Evolutionary conservation across 2,797 vertebrate species (phyloP).

Genomic region (Hafferia zeledoni): DNA sequence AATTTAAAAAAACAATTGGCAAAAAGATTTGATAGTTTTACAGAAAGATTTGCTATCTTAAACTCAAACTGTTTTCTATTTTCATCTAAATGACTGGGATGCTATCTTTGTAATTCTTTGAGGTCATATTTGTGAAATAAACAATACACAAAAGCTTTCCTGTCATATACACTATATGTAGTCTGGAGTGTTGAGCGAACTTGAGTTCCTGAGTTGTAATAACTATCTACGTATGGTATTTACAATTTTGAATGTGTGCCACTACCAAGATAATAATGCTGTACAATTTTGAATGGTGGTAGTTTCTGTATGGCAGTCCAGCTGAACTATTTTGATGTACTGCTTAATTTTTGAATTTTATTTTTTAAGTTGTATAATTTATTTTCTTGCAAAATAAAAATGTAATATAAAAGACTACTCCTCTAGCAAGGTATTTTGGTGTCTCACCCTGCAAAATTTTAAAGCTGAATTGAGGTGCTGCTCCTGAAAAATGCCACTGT

Average conservation of each 20-base stretch:
- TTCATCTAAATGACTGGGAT: constrained; percentile 76
- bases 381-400: constrained; percentile 94
- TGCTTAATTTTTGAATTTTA: constrained; percentile 85
- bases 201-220: constrained; percentile 81
- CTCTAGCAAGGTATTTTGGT: constrained; percentile 60
- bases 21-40: constrained; percentile 79
- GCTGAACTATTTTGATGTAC: constrained; percentile 84
- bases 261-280: constrained; percentile 77
- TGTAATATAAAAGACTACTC: constrained; percentile 80
- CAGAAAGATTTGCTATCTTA: constrained; percentile 77
- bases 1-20: constrained; percentile 68
- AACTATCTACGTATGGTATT: constrained; percentile 75
- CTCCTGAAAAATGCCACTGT: background rate
- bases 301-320: constrained; percentile 83
- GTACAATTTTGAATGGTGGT: constrained; percentile 80
- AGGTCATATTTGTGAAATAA: constrained; percentile 76
- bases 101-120: constrained; percentile 75
- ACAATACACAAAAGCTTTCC: constrained; percentile 73
- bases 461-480: background rate
- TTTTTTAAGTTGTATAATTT: constrained; percentile 92
- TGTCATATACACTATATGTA: constrained; percentile 78
- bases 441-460: constrained; percentile 36
- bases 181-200: constrained; percentile 79
- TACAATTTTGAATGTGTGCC: constrained; percentile 85
- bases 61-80: constrained; percentile 76